Evolutionary conservation across 2,797 vertebrate species (phyloP).

Genomic region (Coracias cyanogaster): DNA sequence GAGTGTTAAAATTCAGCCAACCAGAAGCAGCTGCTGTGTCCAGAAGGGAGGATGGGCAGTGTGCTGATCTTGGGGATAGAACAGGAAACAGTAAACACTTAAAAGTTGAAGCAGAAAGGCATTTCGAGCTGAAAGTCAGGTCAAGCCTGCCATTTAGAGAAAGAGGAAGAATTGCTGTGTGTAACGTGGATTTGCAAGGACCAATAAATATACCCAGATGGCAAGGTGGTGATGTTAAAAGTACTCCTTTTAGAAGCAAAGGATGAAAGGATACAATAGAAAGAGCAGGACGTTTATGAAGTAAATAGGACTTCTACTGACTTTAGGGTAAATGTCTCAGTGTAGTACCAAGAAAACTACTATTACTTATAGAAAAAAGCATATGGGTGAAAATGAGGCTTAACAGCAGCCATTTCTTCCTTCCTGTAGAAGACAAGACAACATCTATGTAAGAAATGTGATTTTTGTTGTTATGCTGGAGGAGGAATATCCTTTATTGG

Average conservation of each 20-base stretch:
- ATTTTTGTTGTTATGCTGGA: background rate
- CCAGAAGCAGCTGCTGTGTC: background rate
- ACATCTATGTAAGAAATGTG: background rate
- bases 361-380: background rate
- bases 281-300: background rate
- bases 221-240: background rate
- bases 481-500: background rate
- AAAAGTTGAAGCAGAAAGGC: background rate
- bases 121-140: background rate
- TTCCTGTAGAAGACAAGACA: background rate
- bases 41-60: background rate
- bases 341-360: background rate
- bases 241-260: background rate
- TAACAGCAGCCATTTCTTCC: background rate
- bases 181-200: background rate
- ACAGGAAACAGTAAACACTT: background rate
- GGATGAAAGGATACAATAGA: background rate
- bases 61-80: background rate
- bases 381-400: background rate
- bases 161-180: background rate
- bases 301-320: background rate
- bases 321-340: background rate
- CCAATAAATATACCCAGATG: background rate
- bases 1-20: background rate
- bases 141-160: background rate